Evolutionary conservation across 2,113 vertebrate genomes (phyloP).

Genomic region (Atherinomorus stipes): DNA sequence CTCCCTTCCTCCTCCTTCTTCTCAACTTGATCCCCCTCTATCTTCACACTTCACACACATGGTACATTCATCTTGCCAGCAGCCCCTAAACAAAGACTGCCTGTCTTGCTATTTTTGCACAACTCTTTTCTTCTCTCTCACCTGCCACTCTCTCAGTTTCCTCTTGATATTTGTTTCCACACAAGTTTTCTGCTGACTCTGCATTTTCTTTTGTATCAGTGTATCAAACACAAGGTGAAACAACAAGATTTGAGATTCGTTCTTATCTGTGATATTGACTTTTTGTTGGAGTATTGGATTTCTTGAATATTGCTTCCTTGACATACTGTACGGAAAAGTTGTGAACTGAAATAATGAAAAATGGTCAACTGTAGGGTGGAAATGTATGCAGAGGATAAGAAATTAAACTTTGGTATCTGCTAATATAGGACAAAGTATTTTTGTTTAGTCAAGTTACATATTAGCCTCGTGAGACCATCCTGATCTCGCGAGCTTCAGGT

Average conservation of each 20-base stretch:
- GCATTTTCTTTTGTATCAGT: slow-evolving; percentile 34
- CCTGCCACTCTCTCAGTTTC: slow-evolving; percentile 55
- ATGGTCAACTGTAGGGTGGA: no score
- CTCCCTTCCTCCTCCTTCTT: slow-evolving; percentile 14
- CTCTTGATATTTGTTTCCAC: slow-evolving; percentile 64
- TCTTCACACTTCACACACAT: slow-evolving; percentile 50
- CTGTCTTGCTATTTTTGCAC: slow-evolving; percentile 50
- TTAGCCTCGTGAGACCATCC: no score
- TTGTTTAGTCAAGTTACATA: no score
- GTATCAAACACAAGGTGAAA: slow-evolving; percentile 30
- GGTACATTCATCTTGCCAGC: slow-evolving; percentile 66
- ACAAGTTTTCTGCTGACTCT: slow-evolving; percentile 44
- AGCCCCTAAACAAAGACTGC: slow-evolving; percentile 49
- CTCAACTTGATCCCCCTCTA: slow-evolving; percentile 29
- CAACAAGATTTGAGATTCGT: neutral
- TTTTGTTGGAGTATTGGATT: neutral
- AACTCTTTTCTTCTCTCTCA: slow-evolving; percentile 29
- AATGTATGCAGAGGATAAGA: no score
- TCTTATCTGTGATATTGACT: neutral
- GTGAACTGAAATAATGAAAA: neutral
- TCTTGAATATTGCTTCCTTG: neutral
- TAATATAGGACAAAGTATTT: no score
- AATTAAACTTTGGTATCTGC: no score
- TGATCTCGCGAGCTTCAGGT: no score
- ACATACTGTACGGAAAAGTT: neutral